phyloP scores from a whole-genome alignment of 1,140 invertebrate genomes.

The Polyergus mexicanus region DNA sequence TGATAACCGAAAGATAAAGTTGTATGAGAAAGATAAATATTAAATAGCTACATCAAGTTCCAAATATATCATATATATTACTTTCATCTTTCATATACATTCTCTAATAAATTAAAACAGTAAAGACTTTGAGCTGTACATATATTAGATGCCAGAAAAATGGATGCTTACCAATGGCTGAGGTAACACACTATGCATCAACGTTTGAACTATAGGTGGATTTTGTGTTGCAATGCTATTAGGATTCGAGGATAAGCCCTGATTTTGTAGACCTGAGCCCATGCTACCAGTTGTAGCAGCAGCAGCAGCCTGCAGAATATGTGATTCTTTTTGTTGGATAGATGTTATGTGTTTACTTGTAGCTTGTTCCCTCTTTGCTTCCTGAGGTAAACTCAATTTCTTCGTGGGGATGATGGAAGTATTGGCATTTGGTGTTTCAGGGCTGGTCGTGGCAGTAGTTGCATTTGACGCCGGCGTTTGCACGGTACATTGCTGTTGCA shows the following conservation, averaged over 20 bases:
- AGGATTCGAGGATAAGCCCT: constrained; percentile 81
- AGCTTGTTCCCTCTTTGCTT: constrained; percentile 80
- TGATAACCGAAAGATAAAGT: constrained; percentile 8
- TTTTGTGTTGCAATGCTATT: constrained; percentile 82
- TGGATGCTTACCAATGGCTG: constrained; percentile 82
- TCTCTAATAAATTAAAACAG: constrained; percentile 5
- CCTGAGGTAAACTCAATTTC: constrained; percentile 78
- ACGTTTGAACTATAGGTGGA: constrained; percentile 83
- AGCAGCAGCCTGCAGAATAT: constrained; percentile 74
- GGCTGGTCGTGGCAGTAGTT: constrained; percentile 81
- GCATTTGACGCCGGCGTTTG: constrained; percentile 80
- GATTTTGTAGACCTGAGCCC: constrained; percentile 75
- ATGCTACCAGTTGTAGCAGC: constrained; percentile 69
- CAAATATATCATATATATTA: constrained; percentile 18
- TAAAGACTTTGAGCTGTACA: constrained; percentile 5
- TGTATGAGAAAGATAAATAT: neutral
- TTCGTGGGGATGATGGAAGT: constrained; percentile 76
- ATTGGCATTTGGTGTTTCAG: constrained; percentile 80
- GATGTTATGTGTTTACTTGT: constrained; percentile 75
- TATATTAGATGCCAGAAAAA: constrained; percentile 12
- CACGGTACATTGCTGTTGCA: constrained; percentile 77
- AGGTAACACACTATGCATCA: constrained; percentile 85
- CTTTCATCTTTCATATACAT: neutral
- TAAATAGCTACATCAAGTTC: constrained; percentile 8
- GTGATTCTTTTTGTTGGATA: constrained; percentile 68